These are phyloP conservation scores for Apolygus lucorum DNA, from an alignment of 1,140 invertebrate genomes.

Conservation along the genomic window DNA sequence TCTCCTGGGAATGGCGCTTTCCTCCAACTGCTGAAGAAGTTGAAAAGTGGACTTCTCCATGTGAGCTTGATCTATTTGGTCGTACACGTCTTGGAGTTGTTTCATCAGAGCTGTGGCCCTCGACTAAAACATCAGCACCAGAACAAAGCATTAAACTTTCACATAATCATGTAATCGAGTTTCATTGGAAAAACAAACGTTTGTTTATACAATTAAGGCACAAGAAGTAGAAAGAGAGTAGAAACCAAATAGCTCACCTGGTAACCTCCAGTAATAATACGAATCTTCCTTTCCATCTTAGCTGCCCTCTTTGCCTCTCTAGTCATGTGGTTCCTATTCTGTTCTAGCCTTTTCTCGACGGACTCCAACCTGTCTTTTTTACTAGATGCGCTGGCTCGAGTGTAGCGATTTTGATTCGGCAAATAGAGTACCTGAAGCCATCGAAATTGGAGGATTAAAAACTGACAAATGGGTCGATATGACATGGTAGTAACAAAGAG, in stretches of 20 bases:
- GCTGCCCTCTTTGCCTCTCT: constrained; percentile 90
- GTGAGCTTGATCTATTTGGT: constrained; percentile 81
- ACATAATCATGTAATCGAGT: background rate
- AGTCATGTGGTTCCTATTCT: constrained; percentile 88
- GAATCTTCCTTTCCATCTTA: constrained; percentile 96
- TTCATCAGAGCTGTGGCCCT: constrained; percentile 81
- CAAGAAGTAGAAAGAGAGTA: constrained; percentile 9
- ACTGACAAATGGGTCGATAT: background rate
- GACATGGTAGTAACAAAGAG: background rate
- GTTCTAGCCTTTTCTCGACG: constrained; percentile 82
- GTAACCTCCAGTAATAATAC: constrained; percentile 87
- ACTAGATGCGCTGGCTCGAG: constrained; percentile 83
- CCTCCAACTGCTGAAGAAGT: constrained; percentile 82
- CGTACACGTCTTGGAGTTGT: constrained; percentile 76
- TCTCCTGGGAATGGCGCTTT: constrained; percentile 78
- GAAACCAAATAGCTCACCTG: too few species aligned
- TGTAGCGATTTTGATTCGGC: constrained; percentile 82
- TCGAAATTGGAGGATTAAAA: background rate
- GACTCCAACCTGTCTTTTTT: constrained; percentile 94
- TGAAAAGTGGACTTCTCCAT: constrained; percentile 89
- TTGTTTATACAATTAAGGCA: constrained; percentile 13
- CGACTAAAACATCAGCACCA: too few species aligned
- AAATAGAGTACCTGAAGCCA: constrained; percentile 74
- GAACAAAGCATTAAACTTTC: constrained; percentile 34
- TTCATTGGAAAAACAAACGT: constrained; percentile 5